Base-by-base conservation (phyloP, 2,113 vertebrate species). In the Perca flavescens region DNA sequence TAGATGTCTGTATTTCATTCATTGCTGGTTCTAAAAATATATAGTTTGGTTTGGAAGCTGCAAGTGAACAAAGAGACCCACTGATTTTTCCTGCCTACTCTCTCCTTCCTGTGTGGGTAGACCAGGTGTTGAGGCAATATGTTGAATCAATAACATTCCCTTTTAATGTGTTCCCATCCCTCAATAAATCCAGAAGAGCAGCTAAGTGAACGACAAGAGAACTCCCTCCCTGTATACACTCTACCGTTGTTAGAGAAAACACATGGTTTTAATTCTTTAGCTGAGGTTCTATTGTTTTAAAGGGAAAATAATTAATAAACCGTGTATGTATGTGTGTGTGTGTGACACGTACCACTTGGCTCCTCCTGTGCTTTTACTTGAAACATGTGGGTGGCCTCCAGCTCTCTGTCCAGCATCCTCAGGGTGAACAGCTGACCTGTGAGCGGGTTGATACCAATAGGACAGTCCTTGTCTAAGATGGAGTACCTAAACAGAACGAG, bases 281-380 rank as follows among this genome's bases (percentile, higher is more conserved):
- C 80, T 80, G 58, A 90, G 64, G 69, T 64, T 85, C 77, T 89
- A 79, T 91, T 91, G 92, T 90, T 85, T 74, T 43, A 80, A 80
- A 34, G 52, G 22, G 77, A 80, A 79, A 49, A 22, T 73, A 60
- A 83, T 87, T 87, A 76, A 89, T 93, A 80, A 86, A 86, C 1
- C 2, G 49, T 50, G 49, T 16, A 25, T 66, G 64, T 49, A 22
- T 66, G 64, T 25, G 63, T 65, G 40, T 66, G 63, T 66, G n/a
- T 49, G 43, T 28, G 56, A 65, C 87, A 87, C 87, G 15, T 85
- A 97, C 96, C 95, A 0, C 9, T 92, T 31, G 69, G 77, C 70
- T 96, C 73, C 88, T 99, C 98, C 69, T 95, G 95, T 7, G 98
- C 98, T 71, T 94, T 97, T 53, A 99, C 95, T 25, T 96, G 96